Evolutionary conservation across 2,888 invertebrate species (phyloP), one percentile per base, ranked within the genome.

Genomic region (Labia minor): DNA sequence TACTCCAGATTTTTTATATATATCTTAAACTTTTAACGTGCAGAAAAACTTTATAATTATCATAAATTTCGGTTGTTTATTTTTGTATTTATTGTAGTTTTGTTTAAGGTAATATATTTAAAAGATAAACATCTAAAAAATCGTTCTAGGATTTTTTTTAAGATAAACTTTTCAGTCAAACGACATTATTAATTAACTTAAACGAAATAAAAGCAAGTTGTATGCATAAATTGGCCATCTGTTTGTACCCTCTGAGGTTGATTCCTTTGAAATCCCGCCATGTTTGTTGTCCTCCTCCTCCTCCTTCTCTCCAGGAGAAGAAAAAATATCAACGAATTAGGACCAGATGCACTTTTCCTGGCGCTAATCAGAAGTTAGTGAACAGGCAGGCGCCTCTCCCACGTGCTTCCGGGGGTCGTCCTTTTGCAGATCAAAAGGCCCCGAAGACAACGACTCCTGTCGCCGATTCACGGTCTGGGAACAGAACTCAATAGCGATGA

Each of bases 391-490:
- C 49, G 49, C n/a, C 49, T 49, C 49, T 49, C 49, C 49, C 49
- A 49, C 49, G 49, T 49, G 49, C 49, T 49, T 49, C 49, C 49
- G 49, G 49, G 49, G 49, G 49, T 49, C 49, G 49, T 14, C 49
- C 49, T 4, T 49, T 49, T 49, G 49, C 49, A 49, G 49, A 49
- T 49, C 49, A 49, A 49, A 49, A 26, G 49, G 14, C 49, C 49
- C 49, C 49, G 49, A 49, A 49, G 49, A 49, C n/a, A n/a, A n/a
- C 49, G 49, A 49, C 3, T 14, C 14, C 14, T 4, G 49, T 49
- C 49, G 49, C 49, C 49, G 49, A 49, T 49, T 49, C 49, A 49
- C 49, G 49, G 49, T 49, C 49, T 49, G 49, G 49, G 49, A 49
- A 49, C 49, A 49, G 49, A 49, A 49, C 49, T 49, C 49, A 49